A percentile compares a stretch with the other conserved stretches of the same genome.
Evolutionary conservation across 2,888 invertebrate species (phyloP).

Genomic region (Gisinianus flammeolus): DNA sequence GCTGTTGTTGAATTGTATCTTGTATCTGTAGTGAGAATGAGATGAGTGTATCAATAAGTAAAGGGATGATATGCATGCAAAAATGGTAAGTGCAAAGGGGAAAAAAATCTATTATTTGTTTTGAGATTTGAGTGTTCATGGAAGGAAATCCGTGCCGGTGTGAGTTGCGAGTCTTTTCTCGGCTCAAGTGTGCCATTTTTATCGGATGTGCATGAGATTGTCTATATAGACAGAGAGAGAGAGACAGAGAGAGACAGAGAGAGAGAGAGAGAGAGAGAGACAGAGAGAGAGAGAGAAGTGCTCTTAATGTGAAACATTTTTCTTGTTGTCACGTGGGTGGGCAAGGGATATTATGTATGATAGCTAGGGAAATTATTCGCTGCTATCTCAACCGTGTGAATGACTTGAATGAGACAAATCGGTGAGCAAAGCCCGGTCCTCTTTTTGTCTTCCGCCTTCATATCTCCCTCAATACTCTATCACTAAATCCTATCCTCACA

Average conservation of each 20-base stretch:
- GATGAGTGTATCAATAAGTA: too few relatives aligned
- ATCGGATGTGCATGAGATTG: conserved; percentile 14
- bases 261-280: neutral
- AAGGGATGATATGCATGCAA: too few relatives aligned
- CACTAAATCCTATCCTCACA: neutral
- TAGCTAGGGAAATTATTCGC: conserved; percentile 31
- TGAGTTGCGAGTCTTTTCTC: neutral
- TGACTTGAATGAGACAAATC: conserved; percentile 37
- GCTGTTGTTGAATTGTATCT: too few relatives aligned
- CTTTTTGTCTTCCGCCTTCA: conserved; percentile 28
- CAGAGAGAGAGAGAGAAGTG: neutral
- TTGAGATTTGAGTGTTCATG: conserved; percentile 1
- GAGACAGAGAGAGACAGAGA: neutral
- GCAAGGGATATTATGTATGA: conserved; percentile 35
- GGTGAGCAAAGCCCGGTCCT: neutral
- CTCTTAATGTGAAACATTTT: conserved; percentile 32
- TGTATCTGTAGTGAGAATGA: too few relatives aligned
- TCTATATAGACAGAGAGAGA: too few relatives aligned
- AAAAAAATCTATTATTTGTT: too few relatives aligned
- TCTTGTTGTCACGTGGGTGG: conserved; percentile 41
- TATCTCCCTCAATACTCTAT: conserved; percentile 11
- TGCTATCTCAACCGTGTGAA: conserved; percentile 32
- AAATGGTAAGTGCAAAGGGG: too few relatives aligned
- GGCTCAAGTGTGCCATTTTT: conserved; percentile 15
- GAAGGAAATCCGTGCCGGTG: neutral